Percentiles rank a stretch among this genome's conserved stretches.
These are phyloP conservation scores for Drosophila quasianomalipes DNA, from an alignment of 2,888 invertebrate genomes.

Conservation along the genomic window DNA sequence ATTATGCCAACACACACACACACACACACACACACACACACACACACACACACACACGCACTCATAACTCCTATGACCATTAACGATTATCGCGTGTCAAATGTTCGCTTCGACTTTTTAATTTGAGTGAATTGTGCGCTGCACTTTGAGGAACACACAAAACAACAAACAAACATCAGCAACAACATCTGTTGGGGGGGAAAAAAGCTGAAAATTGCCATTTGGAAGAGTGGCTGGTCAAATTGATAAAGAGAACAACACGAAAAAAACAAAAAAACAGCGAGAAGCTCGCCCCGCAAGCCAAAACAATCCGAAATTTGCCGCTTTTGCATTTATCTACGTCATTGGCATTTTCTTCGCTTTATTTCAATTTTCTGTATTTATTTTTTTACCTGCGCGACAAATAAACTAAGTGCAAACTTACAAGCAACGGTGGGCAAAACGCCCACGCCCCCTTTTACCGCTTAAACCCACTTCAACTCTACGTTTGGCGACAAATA, in stretches of 20 bases:
- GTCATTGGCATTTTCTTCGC: slow-evolving; percentile 77
- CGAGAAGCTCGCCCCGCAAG: slow-evolving; percentile 13
- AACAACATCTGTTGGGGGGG: slow-evolving; percentile 42
- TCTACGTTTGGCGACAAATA: slow-evolving; percentile 59
- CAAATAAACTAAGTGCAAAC: slow-evolving; percentile 79
- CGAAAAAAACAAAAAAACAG: neutral
- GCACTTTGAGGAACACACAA: slow-evolving; percentile 41
- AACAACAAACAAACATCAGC: slow-evolving; percentile 10
- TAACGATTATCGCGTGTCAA: slow-evolving; percentile 74
- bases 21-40: neutral
- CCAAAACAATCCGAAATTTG: slow-evolving; percentile 69
- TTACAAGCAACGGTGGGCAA: slow-evolving; percentile 43
- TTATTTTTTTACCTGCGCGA: slow-evolving; percentile 25
- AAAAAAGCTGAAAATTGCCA: slow-evolving; percentile 38
- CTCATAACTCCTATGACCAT: slow-evolving; percentile 30
- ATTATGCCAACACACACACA: slow-evolving; percentile 41
- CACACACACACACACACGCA: slow-evolving; percentile 11
- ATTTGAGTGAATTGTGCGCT: slow-evolving; percentile 70
- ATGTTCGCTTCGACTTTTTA: slow-evolving; percentile 71
- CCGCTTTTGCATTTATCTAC: slow-evolving; percentile 77
- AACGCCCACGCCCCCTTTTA: neutral
- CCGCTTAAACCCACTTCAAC: neutral
- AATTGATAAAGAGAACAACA: slow-evolving; percentile 5
- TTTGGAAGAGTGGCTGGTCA: slow-evolving; percentile 39
- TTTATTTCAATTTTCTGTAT: slow-evolving; percentile 74